phyloP scores from a whole-genome alignment of 2,797 vertebrate genomes.

The Acestrorhynchus altus region DNA sequence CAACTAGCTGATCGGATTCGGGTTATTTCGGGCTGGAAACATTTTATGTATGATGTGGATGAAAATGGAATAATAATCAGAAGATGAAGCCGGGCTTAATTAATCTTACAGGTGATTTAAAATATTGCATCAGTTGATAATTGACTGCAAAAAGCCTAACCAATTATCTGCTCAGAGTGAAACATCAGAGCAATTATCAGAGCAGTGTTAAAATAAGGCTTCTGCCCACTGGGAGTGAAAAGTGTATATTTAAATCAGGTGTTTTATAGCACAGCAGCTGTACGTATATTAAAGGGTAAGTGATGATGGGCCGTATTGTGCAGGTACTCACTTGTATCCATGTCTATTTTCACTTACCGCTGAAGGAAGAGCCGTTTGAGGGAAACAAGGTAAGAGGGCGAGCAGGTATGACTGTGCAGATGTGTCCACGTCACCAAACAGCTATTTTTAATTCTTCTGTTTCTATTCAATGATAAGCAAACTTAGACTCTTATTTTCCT shows the following conservation, averaged over 20 bases:
- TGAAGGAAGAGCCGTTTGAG: conserved; percentile 85
- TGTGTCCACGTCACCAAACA: conserved; percentile 43
- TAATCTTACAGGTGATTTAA: background rate
- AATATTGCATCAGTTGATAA: conserved; percentile 9
- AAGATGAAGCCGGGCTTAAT: background rate
- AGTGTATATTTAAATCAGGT: too few species aligned
- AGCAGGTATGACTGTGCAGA: conserved; percentile 58
- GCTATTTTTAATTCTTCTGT: conserved; percentile 19
- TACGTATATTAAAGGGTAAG: background rate
- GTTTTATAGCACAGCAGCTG: background rate
- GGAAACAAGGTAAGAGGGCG: conserved; percentile 80
- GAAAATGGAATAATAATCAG: background rate
- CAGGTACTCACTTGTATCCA: conserved; percentile 66
- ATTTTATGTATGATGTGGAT: conserved; percentile 5
- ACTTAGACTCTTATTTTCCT: background rate
- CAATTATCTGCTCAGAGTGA: background rate
- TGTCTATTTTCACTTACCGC: conserved; percentile 70
- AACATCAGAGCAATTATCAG: background rate
- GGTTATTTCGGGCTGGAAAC: background rate
- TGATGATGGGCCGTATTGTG: conserved; percentile 7
- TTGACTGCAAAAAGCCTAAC: conserved; percentile 9
- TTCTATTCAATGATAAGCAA: conserved; percentile 10
- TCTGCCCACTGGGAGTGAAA: background rate
- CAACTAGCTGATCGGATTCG: background rate
- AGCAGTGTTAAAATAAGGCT: background rate